Evolutionary conservation across 2,797 vertebrate genomes (phyloP).

Genomic region (Tenualosa thibaudeaui): DNA sequence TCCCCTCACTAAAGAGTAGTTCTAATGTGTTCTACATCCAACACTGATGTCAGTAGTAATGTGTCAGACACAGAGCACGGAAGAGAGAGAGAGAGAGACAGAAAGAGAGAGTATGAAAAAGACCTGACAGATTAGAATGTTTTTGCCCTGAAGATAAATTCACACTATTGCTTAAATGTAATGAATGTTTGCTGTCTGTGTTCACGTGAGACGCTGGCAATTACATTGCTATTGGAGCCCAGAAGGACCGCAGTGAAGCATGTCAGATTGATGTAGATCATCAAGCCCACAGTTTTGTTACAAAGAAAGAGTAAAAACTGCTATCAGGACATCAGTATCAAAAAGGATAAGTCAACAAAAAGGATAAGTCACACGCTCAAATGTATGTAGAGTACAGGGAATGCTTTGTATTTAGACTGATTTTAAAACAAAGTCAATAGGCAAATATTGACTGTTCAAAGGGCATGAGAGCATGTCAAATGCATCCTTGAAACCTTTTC

Average conservation of each 20-base stretch:
- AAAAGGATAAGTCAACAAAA: not conserved
- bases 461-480: too few species aligned
- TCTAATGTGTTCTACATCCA: not conserved
- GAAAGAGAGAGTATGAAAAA: not conserved
- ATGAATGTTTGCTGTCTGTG: conserved; percentile 4
- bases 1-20: not conserved
- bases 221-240: not conserved
- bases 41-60: not conserved
- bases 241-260: conserved; percentile 3
- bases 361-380: too few species aligned
- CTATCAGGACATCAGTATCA: not conserved
- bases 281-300: not conserved
- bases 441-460: too few species aligned
- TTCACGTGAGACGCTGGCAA: not conserved
- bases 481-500: not conserved
- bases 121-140: not conserved
- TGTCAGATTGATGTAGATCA: not conserved
- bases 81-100: not conserved
- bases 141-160: not conserved
- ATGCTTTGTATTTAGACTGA: too few species aligned
- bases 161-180: conserved; percentile 6
- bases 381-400: too few species aligned
- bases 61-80: not conserved
- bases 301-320: not conserved
- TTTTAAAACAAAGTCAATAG: too few species aligned